Evolutionary conservation across 2,797 vertebrate species (phyloP), one percentile per base, ranked within the genome.

Genomic region (Steatocranus sp.): DNA sequence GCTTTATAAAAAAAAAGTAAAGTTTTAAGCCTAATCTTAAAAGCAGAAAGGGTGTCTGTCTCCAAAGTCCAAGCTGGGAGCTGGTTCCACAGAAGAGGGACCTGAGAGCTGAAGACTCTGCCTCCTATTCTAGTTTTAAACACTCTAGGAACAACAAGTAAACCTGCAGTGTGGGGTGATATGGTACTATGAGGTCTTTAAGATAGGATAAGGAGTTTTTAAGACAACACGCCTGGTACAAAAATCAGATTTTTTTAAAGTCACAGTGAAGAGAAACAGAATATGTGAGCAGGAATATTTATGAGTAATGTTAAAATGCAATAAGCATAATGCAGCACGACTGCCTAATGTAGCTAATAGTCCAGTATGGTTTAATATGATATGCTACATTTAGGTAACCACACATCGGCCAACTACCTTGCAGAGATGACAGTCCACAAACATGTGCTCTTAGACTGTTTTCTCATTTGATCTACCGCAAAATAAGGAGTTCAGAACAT

Each of bases 181-280:
- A 8, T 36, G 56, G 11, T 12, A 12, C 32, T 36, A 61, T 2
- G 1, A 36, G 56, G 32, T 1, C 56, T 61, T 36, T 61, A 61
- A 0, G 2, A n/a, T 36, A 34, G 1, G 17, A 12, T 20, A 36
- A n/a, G 30, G 30, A 34, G 30, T 0, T 5, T 61, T 61, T 61
- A 61, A 34, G 4, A 61, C 3, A 61, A n/a, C 6, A 61, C 5
- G 0, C 34, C 7, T 23, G 34, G 34, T 9, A 38, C 34, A 63
- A 63, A 63, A 63, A 14, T 63, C 58, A 0, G 4, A 63, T 14
- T 23, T 36, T 36, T 63, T 63, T 63, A 36, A 63, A 63, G 18
- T 38, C 58, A 20, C 32, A 63, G 32, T 0, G 10, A 61, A 66
- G 34, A 20, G 4, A 66, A 36, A 0, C 32, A 38, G 58, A 63